Percentiles rank a stretch among this genome's conserved stretches.
phyloP scores from a whole-genome alignment of 2,113 vertebrate species.

The Hippotragus niger region DNA sequence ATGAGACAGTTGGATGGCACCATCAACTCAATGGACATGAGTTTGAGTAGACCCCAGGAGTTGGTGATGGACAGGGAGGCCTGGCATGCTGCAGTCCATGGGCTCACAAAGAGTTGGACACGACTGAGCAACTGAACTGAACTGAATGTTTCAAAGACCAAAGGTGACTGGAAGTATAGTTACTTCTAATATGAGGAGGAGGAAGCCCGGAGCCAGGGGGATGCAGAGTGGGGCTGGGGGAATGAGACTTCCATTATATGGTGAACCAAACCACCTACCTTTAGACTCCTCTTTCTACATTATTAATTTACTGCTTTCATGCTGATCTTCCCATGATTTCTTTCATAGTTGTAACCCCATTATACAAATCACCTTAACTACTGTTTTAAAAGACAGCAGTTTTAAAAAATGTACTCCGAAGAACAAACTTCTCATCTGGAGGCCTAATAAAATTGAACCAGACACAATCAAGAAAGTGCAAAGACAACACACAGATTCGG shows the following conservation, averaged over 20 bases:
- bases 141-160: background rate
- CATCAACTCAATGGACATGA: background rate
- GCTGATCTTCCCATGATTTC: background rate
- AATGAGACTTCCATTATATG: background rate
- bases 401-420: background rate
- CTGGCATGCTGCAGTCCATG: background rate
- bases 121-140: background rate
- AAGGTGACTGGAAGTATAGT: background rate
- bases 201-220: background rate
- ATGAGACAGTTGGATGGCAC: background rate
- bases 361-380: background rate
- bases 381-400: background rate
- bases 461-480: background rate
- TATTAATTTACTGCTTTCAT: background rate
- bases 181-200: background rate
- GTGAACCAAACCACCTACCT: background rate
- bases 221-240: too few relatives aligned
- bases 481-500: background rate
- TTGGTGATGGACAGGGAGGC: background rate
- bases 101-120: background rate
- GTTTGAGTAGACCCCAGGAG: background rate
- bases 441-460: background rate
- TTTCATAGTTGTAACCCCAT: background rate
- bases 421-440: background rate
- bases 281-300: background rate